Percentiles rank a stretch among this genome's conserved stretches.
Evolutionary conservation across 2,113 vertebrate genomes (phyloP).

Genomic region (Lepus europaeus): DNA sequence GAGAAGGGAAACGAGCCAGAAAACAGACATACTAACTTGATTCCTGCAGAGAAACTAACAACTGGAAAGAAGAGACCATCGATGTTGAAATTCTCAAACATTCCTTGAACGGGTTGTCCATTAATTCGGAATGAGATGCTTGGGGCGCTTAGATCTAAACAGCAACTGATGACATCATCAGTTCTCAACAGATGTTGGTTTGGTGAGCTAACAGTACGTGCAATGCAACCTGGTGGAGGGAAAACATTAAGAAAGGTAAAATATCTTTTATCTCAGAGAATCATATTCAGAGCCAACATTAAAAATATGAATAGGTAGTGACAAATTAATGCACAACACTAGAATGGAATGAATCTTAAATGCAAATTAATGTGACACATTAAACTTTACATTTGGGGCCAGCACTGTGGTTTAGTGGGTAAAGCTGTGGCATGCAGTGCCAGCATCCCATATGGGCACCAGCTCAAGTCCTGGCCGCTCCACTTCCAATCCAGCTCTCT

Average conservation of each 20-base stretch:
- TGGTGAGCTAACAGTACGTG: constrained; percentile 94
- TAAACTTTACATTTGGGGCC: not conserved
- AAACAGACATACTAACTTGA: constrained; percentile 92
- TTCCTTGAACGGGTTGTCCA: constrained; percentile 97
- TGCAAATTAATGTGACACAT: not conserved
- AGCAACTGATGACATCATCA: constrained; percentile 98
- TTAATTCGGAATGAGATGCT: constrained; percentile 99
- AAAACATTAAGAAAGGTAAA: not conserved
- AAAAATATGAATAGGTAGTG: not conserved
- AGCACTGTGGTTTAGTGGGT: too few relatives aligned
- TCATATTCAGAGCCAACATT: not conserved
- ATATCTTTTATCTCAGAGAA: not conserved
- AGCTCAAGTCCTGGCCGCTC: too few relatives aligned
- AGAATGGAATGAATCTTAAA: not conserved
- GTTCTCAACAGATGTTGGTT: constrained; percentile 94
- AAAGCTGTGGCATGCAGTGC: too few relatives aligned
- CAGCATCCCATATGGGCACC: too few relatives aligned
- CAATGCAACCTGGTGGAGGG: constrained; percentile 91
- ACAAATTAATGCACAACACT: not conserved
- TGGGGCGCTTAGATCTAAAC: constrained; percentile 95
- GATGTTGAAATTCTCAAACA: constrained; percentile 99
- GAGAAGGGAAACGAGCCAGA: not conserved
- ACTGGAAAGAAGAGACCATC: constrained; percentile 98
- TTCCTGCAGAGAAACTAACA: constrained; percentile 96
- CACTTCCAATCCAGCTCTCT: too few relatives aligned